Base-by-base conservation (phyloP, 2,797 vertebrate genomes). In the Rousettus madagascariensis region DNA sequence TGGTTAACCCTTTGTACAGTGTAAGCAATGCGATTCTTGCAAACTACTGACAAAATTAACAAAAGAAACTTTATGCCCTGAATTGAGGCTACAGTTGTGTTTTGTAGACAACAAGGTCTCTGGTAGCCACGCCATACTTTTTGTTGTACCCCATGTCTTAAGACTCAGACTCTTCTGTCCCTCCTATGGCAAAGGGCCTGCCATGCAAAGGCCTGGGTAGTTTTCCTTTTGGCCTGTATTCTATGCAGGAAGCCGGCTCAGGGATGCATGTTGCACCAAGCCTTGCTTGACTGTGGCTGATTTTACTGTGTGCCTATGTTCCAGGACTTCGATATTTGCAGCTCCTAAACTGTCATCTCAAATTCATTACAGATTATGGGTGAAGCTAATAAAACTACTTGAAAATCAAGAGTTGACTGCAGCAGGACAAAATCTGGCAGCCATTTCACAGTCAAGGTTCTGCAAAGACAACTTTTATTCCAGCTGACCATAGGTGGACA, bases 351-450 rank as follows among this genome's bases (percentile, higher is more conserved):
- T 65, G 78, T 51, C 66, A 26, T 93, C 51, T 92, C 91, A 66
- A 84, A 86, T 65, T 74, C 38, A 69, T 84, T 72, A 87, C 51
- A 66, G 51, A 41, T 61, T 57, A 55, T 33, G 53, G 72, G 74
- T 2, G 24, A 94, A 90, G 36, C 84, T 91, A 77, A 96, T 84
- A 89, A 91, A 97, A 80, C 36, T 49, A 28, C 65, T 71, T 28
- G 3, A 86, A 90, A 63, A 89, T 61, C n/a, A 75, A 59, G 84
- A 63, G 69, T 71, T 90, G 71, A 43, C 19, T 57, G 22, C 24
- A 72, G 71, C 57, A 59, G 71, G 59, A 80, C 77, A 74, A 88
- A 96, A 84, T 41, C 92, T 86, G 85, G 90, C 28, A 84, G 38
- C 41, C 16, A n/a, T 72, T 86, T 92, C 53, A 30, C 8, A 80